Conservation (phyloP, 2,797 vertebrate genomes). For the Antrozous pallidus region DNA sequence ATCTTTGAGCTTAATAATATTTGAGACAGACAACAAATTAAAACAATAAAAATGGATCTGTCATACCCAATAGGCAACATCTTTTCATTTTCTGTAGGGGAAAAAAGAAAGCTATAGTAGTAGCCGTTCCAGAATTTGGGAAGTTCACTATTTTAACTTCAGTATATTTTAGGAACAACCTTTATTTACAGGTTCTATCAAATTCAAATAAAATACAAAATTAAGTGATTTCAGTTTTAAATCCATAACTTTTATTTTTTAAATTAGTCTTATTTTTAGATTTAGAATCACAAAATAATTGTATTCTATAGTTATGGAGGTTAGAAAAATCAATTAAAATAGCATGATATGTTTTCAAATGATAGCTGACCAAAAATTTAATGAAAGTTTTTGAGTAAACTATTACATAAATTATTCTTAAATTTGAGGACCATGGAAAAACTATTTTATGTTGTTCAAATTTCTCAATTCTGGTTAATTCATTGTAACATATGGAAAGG, state of each 20-base stretch:
- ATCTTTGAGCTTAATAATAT: not conserved
- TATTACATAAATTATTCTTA: not conserved
- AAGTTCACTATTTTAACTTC: not conserved
- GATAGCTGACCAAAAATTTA: not conserved
- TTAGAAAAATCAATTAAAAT: conserved; percentile 9
- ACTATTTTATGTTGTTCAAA: not conserved
- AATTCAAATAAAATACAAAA: conserved; percentile 1
- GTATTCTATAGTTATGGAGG: not conserved
- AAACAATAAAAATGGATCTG: conserved; percentile 22
- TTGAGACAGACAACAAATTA: not conserved
- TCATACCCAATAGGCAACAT: not conserved
- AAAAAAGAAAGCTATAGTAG: not conserved
- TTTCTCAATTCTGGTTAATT: not conserved
- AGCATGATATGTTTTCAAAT: not conserved
- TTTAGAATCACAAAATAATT: not conserved
- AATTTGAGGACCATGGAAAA: not conserved
- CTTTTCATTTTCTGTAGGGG: not conserved
- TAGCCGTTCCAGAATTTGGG: not conserved
- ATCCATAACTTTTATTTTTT: not conserved
- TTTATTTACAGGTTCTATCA: not conserved
- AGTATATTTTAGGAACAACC: not conserved
- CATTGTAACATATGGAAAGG: not conserved
- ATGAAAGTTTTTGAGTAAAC: not conserved
- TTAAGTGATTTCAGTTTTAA: not conserved
- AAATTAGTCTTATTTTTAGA: not conserved